These are phyloP conservation scores for Sterna hirundo DNA, from an alignment of 2,113 vertebrate genomes.

Conservation along the genomic window DNA sequence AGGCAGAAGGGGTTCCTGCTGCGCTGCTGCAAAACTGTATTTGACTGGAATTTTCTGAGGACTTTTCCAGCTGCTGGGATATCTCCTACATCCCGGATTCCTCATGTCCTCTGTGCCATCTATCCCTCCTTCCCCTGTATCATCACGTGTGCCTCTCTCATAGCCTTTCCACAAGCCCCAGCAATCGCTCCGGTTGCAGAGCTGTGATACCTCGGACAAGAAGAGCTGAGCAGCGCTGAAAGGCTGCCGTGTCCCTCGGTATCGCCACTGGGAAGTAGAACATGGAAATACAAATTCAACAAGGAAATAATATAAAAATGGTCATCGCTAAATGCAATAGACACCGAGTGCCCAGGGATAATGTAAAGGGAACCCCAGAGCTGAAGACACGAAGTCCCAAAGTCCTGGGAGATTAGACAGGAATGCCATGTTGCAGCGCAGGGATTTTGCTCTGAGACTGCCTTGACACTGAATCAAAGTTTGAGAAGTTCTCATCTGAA, in stretches of 20 bases:
- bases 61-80: neutral
- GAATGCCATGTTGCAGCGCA: neutral
- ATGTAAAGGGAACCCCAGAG: neutral
- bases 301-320: neutral
- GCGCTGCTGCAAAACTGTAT: neutral
- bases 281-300: neutral
- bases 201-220: neutral
- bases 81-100: fast-evolving
- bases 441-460: neutral
- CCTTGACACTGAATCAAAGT: neutral
- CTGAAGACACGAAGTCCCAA: neutral
- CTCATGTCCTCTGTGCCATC: neutral
- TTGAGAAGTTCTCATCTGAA: neutral
- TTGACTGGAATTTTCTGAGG: neutral
- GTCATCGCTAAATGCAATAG: neutral
- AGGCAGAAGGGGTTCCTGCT: neutral
- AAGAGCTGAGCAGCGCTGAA: neutral
- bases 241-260: neutral
- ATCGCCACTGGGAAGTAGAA: neutral
- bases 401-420: neutral
- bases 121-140: neutral
- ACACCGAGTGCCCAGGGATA: neutral
- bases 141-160: neutral
- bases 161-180: neutral
- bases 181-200: neutral